These are phyloP conservation scores for Schizothorax lantsangensis DNA, from an alignment of 2,797 vertebrate species.

Conservation along the genomic window DNA sequence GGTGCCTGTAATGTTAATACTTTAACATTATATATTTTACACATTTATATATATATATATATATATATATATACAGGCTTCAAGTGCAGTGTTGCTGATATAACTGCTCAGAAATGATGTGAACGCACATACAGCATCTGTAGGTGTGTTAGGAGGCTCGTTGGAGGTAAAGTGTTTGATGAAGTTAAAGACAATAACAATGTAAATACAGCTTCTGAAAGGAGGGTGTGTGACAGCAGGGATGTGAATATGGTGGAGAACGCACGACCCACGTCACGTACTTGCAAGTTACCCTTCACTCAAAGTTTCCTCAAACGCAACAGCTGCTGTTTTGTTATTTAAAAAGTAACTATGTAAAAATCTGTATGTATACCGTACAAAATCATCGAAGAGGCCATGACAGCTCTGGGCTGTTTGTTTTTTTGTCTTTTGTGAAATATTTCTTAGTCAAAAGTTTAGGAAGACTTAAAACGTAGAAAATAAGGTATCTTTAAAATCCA, in stretches of 20 bases:
- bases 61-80: neutral
- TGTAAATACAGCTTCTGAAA: neutral
- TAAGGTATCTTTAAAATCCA: conserved; percentile 68
- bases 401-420: conserved; percentile 64
- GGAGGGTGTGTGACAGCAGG: conserved; percentile 39
- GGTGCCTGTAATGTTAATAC: neutral
- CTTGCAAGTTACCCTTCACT: conserved; percentile 80
- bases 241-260: neutral
- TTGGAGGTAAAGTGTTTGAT: conserved; percentile 16
- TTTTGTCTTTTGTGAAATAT: conserved; percentile 50
- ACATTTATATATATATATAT: neutral
- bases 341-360: conserved; percentile 87
- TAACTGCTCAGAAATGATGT: neutral
- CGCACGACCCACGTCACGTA: conserved; percentile 46
- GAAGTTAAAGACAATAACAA: neutral
- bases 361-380: conserved; percentile 82
- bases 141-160: conserved; percentile 7
- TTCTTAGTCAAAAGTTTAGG: conserved; percentile 81
- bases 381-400: conserved; percentile 63
- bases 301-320: conserved; percentile 39
- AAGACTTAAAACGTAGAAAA: conserved; percentile 88
- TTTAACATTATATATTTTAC: neutral
- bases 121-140: neutral
- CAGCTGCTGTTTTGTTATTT: conserved; percentile 77
- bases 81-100: neutral